phyloP scores from a whole-genome alignment of 2,888 invertebrate genomes.

The Camptogramma bilineatum region DNA sequence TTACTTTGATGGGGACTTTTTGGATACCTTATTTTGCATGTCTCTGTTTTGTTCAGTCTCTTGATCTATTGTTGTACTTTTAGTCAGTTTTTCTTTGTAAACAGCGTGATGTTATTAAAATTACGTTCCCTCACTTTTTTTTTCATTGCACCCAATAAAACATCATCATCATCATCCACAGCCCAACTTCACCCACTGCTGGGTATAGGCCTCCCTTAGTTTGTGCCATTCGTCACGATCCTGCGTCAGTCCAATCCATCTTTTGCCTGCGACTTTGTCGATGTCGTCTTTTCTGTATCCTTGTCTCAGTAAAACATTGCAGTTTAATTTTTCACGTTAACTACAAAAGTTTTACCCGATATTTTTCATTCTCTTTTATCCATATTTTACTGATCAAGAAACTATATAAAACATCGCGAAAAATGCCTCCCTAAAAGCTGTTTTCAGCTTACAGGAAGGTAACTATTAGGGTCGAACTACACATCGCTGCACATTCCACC shows the following conservation, averaged over 20 bases:
- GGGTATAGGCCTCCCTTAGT: too few species aligned
- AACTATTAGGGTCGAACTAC: constrained; percentile 12
- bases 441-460: constrained; percentile 15
- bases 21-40: constrained; percentile 14
- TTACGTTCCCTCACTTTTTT: too few species aligned
- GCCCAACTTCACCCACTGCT: too few species aligned
- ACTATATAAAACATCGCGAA: constrained; percentile 5
- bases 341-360: too few species aligned
- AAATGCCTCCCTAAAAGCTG: constrained; percentile 18
- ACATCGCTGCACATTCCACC: background rate
- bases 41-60: background rate
- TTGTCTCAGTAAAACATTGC: too few species aligned
- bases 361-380: background rate
- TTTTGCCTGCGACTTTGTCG: too few species aligned
- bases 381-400: constrained; percentile 5
- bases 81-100: background rate
- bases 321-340: too few species aligned
- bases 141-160: too few species aligned
- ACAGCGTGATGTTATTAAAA: background rate
- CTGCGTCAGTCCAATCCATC: too few species aligned
- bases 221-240: too few species aligned
- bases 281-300: too few species aligned
- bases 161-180: too few species aligned
- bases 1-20: constrained; percentile 14
- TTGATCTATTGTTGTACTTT: background rate